phyloP scores from a whole-genome alignment of 2,888 invertebrate genomes.

The Drosophila subquinaria region DNA sequence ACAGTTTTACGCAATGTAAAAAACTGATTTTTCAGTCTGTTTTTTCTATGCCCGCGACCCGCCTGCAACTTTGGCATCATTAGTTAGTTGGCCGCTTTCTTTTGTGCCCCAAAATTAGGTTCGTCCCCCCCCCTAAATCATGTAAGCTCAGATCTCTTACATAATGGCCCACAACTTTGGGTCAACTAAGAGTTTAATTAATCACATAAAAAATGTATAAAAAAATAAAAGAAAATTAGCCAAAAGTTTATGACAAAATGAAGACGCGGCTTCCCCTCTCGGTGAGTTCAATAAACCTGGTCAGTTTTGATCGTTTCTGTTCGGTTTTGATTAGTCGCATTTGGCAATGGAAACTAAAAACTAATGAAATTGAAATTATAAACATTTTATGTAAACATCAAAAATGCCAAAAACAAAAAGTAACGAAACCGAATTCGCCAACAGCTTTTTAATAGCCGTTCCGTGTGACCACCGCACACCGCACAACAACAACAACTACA shows the following conservation, averaged over 20 bases:
- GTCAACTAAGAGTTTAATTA: slow-evolving; percentile 72
- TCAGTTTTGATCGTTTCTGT: slow-evolving; percentile 11
- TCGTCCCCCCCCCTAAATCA: slow-evolving; percentile 54
- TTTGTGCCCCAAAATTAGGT: slow-evolving; percentile 56
- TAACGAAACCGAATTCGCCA: slow-evolving; percentile 48
- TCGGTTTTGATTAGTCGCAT: slow-evolving; percentile 49
- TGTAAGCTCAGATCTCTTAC: slow-evolving; percentile 59
- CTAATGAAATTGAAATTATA: slow-evolving; percentile 80
- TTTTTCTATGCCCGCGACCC: slow-evolving; percentile 26
- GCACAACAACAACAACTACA: slow-evolving; percentile 28
- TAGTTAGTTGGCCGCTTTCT: slow-evolving; percentile 75
- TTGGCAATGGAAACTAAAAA: slow-evolving; percentile 60
- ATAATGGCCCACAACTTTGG: slow-evolving; percentile 60
- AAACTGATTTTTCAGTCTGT: slow-evolving; percentile 42
- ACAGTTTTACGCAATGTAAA: slow-evolving; percentile 69
- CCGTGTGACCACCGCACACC: slow-evolving; percentile 37
- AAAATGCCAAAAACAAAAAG: slow-evolving; percentile 24
- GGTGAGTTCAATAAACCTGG: slow-evolving; percentile 68
- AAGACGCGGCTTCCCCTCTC: slow-evolving; percentile 5
- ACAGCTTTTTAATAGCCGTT: slow-evolving; percentile 61
- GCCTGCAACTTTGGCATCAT: slow-evolving; percentile 59
- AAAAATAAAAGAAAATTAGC: slow-evolving; percentile 49
- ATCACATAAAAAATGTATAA: slow-evolving; percentile 49
- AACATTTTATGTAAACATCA: slow-evolving; percentile 76
- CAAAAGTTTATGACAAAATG: slow-evolving; percentile 58